A percentile compares a stretch with the other conserved stretches of the same genome.
Conservation (phyloP, 2,888 invertebrate genomes). For the Gastrophysa polygoni region DNA sequence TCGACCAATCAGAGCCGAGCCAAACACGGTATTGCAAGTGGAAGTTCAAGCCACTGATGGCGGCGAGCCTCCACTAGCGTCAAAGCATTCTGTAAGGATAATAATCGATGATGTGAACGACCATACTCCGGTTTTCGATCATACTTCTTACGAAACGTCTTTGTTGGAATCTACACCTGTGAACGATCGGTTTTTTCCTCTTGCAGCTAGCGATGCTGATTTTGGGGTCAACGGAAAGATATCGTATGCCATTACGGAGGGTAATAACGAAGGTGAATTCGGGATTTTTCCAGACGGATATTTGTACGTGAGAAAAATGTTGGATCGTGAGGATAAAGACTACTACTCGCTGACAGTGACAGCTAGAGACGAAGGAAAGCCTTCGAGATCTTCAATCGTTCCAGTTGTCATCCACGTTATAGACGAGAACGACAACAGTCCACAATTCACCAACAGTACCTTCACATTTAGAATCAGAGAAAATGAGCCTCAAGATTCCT, state of each 20-base stretch:
- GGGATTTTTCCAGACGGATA: conserved; percentile 95
- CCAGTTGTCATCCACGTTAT: conserved; percentile 92
- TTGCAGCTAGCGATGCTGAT: conserved; percentile 89
- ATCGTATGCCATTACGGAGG: conserved; percentile 82
- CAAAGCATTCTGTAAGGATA: conserved; percentile 75
- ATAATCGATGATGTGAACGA: conserved; percentile 90
- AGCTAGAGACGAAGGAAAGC: conserved; percentile 81
- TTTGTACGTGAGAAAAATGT: conserved; percentile 81
- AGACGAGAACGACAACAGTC: conserved; percentile 96
- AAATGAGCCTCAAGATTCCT: conserved; percentile 86
- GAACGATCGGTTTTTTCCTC: conserved; percentile 87
- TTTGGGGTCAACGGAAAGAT: conserved; percentile 80
- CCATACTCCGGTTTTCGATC: conserved; percentile 92
- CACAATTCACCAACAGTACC: conserved; percentile 87
- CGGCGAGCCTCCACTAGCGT: conserved; percentile 75
- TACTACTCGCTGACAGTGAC: conserved; percentile 88
- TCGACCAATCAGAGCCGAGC: conserved; percentile 77
- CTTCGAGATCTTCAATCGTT: conserved; percentile 80
- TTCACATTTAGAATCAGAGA: conserved; percentile 90
- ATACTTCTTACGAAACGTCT: conserved; percentile 91
- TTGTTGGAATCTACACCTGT: conserved; percentile 88
- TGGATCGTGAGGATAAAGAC: conserved; percentile 90
- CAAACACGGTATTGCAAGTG: conserved; percentile 71
- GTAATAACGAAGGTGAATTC: conserved; percentile 85
- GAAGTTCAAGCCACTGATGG: conserved; percentile 88